Conservation (phyloP, 2,797 vertebrate species). For the Gymnoscopelus microlampas region DNA sequence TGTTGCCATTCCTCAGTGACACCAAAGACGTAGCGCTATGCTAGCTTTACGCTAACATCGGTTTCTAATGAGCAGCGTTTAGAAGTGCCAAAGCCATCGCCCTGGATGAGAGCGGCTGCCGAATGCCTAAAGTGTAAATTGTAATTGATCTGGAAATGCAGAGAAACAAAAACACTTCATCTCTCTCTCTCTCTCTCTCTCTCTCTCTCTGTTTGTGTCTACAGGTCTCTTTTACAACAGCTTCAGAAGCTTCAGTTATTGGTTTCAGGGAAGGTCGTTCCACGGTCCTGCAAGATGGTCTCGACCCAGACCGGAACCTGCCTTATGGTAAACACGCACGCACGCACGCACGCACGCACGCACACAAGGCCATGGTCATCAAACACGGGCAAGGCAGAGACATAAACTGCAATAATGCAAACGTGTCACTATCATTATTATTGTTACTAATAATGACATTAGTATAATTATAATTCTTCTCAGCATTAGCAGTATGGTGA, state of each 20-base stretch:
- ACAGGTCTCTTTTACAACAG: constrained; percentile 95
- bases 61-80: no score
- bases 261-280: constrained; percentile 91
- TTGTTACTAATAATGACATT: no score
- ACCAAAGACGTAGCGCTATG: no score
- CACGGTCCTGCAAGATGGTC: constrained; percentile 95
- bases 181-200: neutral
- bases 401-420: no score
- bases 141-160: no score
- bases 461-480: no score
- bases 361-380: neutral
- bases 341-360: neutral
- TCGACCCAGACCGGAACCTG: constrained; percentile 97
- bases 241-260: constrained; percentile 95
- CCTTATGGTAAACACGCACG: constrained; percentile 87
- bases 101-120: no score
- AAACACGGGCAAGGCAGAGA: neutral
- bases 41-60: no score
- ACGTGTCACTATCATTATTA: no score
- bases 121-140: no score
- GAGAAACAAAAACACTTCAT: neutral
- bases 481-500: neutral
- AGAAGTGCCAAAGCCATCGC: no score
- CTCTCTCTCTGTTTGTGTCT: constrained; percentile 10
- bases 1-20: no score